These are phyloP conservation scores for Orthosia incerta DNA, from an alignment of 2,888 invertebrate genomes.

Conservation along the genomic window DNA sequence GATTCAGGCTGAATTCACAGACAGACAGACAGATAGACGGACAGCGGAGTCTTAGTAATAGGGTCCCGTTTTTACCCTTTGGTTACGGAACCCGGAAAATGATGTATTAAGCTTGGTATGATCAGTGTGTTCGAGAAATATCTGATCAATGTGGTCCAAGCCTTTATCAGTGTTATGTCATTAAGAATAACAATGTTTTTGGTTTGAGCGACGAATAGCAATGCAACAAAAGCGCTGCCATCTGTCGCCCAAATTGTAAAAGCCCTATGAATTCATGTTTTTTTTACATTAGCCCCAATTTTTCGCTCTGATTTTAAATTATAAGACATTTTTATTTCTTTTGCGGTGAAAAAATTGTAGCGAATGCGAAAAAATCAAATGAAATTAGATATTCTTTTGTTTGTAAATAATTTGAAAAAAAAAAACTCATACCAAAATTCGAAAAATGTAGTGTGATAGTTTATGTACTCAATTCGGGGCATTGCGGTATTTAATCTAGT, in stretches of 20 bases:
- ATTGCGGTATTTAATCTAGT: slow-evolving; percentile 57
- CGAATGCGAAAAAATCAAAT: too few species aligned
- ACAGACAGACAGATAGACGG: too few species aligned
- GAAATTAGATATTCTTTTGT: neutral
- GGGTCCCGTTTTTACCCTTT: too few species aligned
- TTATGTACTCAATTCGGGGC: slow-evolving; percentile 50
- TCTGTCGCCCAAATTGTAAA: slow-evolving; percentile 5
- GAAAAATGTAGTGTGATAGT: slow-evolving; percentile 61
- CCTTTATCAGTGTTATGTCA: slow-evolving; percentile 5
- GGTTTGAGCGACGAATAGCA: neutral
- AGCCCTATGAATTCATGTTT: neutral
- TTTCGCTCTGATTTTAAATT: too few species aligned
- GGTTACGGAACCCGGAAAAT: too few species aligned
- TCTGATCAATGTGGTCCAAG: slow-evolving; percentile 18
- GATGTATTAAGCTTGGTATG: neutral
- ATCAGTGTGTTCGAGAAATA: neutral
- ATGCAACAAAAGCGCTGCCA: neutral
- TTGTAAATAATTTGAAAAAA: slow-evolving; percentile 23
- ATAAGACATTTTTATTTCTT: too few species aligned
- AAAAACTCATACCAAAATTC: slow-evolving; percentile 62
- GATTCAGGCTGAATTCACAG: too few species aligned
- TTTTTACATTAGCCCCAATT: too few species aligned
- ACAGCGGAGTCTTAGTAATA: too few species aligned
- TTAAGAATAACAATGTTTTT: slow-evolving; percentile 23
- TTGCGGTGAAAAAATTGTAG: too few species aligned